A percentile compares a stretch with the other conserved stretches of the same genome.
phyloP scores from a whole-genome alignment of 2,113 vertebrate genomes.

The Talpa occidentalis region DNA sequence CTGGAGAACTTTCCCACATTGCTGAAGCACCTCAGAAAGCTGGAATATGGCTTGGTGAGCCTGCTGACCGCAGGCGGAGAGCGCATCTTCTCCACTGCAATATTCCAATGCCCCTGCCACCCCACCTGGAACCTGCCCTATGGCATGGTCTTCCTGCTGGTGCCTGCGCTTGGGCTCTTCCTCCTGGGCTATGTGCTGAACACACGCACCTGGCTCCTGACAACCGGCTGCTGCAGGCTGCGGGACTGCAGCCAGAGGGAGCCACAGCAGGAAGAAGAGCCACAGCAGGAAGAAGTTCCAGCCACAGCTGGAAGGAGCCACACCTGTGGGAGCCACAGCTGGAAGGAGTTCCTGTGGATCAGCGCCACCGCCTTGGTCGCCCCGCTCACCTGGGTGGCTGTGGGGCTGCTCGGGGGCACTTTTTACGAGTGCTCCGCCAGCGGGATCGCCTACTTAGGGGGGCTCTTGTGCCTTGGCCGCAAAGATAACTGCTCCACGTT shows the following conservation, averaged over 20 bases:
- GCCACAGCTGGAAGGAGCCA: too few relatives aligned
- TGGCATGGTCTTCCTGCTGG: slow-evolving; percentile 87
- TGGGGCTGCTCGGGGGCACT: slow-evolving; percentile 86
- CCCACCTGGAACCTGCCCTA: slow-evolving; percentile 83
- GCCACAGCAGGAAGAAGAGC: too few relatives aligned
- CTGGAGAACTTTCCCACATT: too few relatives aligned
- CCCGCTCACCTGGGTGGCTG: slow-evolving; percentile 86
- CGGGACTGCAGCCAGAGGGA: too few relatives aligned
- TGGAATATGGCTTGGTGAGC: slow-evolving; percentile 84
- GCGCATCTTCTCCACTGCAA: slow-evolving; percentile 84
- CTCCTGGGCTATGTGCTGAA: slow-evolving; percentile 85
- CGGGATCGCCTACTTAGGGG: not conserved
- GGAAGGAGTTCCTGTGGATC: too few relatives aligned
- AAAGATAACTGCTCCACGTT: not conserved
- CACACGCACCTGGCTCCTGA: slow-evolving; percentile 80
- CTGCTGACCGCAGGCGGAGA: slow-evolving; percentile 86
- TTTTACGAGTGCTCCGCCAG: slow-evolving; percentile 87
- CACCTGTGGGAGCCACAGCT: too few relatives aligned
- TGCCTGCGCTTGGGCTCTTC: slow-evolving; percentile 88
- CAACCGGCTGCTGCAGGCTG: slow-evolving; percentile 84
- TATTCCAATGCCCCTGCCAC: slow-evolving; percentile 91
- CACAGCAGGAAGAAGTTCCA: too few relatives aligned
- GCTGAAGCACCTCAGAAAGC: slow-evolving; percentile 63
- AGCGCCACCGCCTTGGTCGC: slow-evolving; percentile 85
- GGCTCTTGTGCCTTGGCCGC: slow-evolving; percentile 50